phyloP scores from a whole-genome alignment of 1,140 invertebrate species.

The Epicauta chinensis region DNA sequence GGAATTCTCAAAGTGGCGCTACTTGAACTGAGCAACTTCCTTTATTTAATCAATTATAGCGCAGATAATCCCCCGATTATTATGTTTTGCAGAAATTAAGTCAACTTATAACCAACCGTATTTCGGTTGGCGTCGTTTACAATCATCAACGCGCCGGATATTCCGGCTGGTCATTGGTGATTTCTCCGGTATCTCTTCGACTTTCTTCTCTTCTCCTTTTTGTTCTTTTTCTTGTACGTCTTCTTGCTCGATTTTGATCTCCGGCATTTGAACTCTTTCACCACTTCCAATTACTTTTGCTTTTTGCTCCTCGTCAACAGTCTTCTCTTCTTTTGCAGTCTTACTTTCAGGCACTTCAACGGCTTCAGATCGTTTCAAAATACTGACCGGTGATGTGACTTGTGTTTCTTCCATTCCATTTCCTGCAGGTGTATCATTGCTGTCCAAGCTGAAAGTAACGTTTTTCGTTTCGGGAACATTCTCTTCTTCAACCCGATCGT shows the following conservation, averaged over 20 bases:
- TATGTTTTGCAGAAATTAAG: no score
- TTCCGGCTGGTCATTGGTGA: conserved; percentile 21
- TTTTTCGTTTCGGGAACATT: not conserved
- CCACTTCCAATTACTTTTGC: no score
- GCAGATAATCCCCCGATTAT: no score
- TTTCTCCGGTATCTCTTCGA: conserved; percentile 1
- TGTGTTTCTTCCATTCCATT: not conserved
- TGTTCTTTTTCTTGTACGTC: no score
- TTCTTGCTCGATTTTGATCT: not conserved
- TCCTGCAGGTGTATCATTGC: not conserved
- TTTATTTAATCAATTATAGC: not conserved
- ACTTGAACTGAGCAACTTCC: not conserved
- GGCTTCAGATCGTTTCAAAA: conserved; percentile 5
- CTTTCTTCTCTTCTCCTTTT: not conserved
- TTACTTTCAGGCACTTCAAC: no score
- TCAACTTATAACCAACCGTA: conserved; percentile 27
- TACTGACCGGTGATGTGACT: not conserved
- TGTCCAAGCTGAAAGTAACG: conserved; percentile 6
- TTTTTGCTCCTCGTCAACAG: not conserved
- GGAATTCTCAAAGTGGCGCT: not conserved
- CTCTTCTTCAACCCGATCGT: not conserved
- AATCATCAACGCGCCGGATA: conserved; percentile 21
- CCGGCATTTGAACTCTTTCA: no score
- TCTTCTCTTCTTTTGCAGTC: not conserved
- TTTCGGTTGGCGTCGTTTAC: conserved; percentile 20